Evolutionary conservation across 1,140 invertebrate species (phyloP).

Genomic region (Micrasema longulum): DNA sequence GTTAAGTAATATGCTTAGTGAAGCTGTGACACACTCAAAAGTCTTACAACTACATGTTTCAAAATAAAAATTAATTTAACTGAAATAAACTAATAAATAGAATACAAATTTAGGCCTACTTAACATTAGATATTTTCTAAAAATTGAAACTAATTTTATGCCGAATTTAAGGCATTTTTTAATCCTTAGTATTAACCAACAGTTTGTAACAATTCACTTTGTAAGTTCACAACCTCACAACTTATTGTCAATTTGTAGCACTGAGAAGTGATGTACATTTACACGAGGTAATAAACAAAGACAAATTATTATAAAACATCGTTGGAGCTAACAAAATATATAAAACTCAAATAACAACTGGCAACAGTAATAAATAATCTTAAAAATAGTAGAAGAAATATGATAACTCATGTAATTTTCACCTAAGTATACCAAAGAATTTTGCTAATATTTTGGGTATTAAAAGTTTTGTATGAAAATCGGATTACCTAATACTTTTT

Average conservation of each 20-base stretch:
- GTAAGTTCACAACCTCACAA: constrained; percentile 22
- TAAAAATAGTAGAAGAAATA: too few relatives aligned
- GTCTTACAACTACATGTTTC: constrained; percentile 8
- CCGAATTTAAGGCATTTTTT: constrained; percentile 26
- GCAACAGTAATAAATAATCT: constrained; percentile 41
- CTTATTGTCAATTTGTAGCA: too few relatives aligned
- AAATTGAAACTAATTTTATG: constrained; percentile 46
- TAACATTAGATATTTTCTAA: constrained; percentile 44
- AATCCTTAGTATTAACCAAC: constrained; percentile 21
- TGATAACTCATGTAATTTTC: too few relatives aligned
- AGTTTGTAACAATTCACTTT: constrained; percentile 17
- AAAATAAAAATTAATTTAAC: constrained; percentile 43
- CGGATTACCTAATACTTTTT: too few relatives aligned
- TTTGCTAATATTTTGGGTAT: too few relatives aligned
- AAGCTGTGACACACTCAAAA: constrained; percentile 2
- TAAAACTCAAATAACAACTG: constrained; percentile 34
- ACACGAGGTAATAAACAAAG: too few relatives aligned
- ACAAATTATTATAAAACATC: constrained; percentile 15
- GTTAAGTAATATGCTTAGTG: constrained; percentile 2
- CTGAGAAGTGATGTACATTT: too few relatives aligned
- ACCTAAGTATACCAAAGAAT: too few relatives aligned
- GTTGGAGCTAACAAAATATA: constrained; percentile 27
- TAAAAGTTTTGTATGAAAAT: too few relatives aligned
- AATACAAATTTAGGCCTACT: constrained; percentile 48
- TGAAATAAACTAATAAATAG: constrained; percentile 45